phyloP scores from a whole-genome alignment of 2,797 vertebrate species.

The Clarias laeviceps region DNA sequence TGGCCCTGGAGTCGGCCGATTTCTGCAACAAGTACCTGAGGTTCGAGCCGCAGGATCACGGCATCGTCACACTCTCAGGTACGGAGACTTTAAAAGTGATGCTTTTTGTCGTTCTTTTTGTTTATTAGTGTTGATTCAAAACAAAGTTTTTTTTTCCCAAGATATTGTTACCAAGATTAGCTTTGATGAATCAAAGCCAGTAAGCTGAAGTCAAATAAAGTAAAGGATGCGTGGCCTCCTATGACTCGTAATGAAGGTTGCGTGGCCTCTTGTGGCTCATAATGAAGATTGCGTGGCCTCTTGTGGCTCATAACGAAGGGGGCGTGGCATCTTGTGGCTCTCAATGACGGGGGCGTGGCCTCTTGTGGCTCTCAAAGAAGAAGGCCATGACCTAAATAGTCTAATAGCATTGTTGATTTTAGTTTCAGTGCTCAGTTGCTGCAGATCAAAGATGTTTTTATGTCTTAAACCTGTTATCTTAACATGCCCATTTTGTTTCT shows the following conservation, averaged over 20 bases:
- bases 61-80: constrained; percentile 91
- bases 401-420: not conserved
- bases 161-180: no score
- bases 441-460: not conserved
- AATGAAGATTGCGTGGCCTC: no score
- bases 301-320: not conserved
- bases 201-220: not conserved
- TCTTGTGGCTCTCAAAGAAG: not conserved
- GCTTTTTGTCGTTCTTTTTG: not conserved
- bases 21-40: constrained; percentile 98
- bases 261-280: not conserved
- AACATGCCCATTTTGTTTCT: not conserved
- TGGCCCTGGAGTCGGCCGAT: constrained; percentile 92
- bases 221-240: no score
- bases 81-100: not conserved
- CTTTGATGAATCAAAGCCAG: not conserved
- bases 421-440: not conserved
- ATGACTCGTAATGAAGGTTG: not conserved
- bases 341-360: not conserved
- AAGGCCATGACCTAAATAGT: not conserved
- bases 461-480: not conserved
- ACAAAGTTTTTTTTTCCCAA: no score
- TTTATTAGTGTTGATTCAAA: not conserved
- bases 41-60: constrained; percentile 80
- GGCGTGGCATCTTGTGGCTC: no score